Evolutionary conservation across 2,888 invertebrate genomes (phyloP).

Genomic region (Nomada ruficornis): DNA sequence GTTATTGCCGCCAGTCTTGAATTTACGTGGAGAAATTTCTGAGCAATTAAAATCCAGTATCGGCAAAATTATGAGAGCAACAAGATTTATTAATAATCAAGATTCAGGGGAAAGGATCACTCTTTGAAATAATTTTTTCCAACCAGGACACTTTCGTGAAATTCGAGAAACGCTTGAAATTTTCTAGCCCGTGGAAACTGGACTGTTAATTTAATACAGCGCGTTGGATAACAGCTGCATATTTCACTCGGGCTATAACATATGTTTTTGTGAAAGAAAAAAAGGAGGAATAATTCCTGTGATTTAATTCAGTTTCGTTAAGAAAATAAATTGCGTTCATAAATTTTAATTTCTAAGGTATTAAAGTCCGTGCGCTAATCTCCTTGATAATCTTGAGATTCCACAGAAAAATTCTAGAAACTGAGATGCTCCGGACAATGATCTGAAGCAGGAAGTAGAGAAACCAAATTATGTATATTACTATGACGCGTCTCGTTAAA

Average conservation of each 20-base stretch:
- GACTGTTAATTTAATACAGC: background rate
- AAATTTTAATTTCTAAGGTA: no score
- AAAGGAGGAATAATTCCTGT: background rate
- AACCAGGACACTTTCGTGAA: background rate
- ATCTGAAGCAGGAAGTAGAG: background rate
- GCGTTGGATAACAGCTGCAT: background rate
- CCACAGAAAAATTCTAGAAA: no score
- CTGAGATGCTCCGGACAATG: no score
- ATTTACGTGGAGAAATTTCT: slow-evolving; percentile 7
- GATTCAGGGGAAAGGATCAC: background rate
- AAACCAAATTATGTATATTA: background rate
- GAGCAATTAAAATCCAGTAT: background rate
- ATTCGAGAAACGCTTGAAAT: background rate
- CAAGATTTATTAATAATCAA: slow-evolving; percentile 11
- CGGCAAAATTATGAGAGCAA: slow-evolving; percentile 4
- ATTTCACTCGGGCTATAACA: background rate
- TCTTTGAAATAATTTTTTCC: background rate
- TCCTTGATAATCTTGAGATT: no score
- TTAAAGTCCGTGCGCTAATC: no score
- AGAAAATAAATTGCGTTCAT: no score
- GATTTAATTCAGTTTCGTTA: no score
- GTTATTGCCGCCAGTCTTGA: background rate
- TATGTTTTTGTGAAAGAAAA: background rate
- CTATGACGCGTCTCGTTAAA: background rate
- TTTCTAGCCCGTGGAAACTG: background rate